Base-by-base conservation (phyloP, 2,888 invertebrate genomes). In the Drosophila monieri region DNA sequence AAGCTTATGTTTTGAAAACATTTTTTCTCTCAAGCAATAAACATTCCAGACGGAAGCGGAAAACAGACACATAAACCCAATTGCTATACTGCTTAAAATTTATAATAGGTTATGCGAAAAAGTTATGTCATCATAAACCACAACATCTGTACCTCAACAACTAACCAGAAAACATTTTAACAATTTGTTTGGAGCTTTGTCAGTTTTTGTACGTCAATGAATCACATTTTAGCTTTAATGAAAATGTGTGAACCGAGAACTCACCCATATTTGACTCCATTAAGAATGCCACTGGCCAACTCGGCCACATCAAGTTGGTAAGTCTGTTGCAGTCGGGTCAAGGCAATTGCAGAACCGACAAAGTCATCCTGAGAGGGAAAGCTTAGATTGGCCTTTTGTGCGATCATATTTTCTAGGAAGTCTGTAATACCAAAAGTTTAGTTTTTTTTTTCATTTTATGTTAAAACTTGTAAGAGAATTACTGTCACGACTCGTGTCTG, bases 281-380 rank as follows among this genome's bases (percentile, higher is more conserved):
- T 96, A 51, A 98, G 92, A 85, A 95, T 94, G 12, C 99, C 99
- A 67, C 94, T 93, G 4, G 97, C 96, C 78, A 99, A 93, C 47
- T 97, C 96, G 0, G 94, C 93, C 0, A 98, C 96, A 71, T 98
- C 96, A 57, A 99, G 93, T 77, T 95, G 94, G 91, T 99, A 99
- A 0, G 99, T 99, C 86, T 97, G 97, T 91, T 99, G 99, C 8
- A 99, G 93, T 48, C 99, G 93, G 65, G 97, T 96, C 62, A 99
- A 93, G 1, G 99, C 99, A 56, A 96, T 95, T 4, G 98, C 98
- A 5, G 99, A 98, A 0, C 99, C 99, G 77, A 95, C 95, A 75
- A 99, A 92, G 91, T 99, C 99, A 90, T 99, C 98, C 71, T 96
- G 94, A 0, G 95, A 95, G 0, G 98, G 99, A 91, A 97, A 97